These are phyloP conservation scores for Drosophila leontia DNA, from an alignment of 1,140 invertebrate genomes.

Conservation along the genomic window DNA sequence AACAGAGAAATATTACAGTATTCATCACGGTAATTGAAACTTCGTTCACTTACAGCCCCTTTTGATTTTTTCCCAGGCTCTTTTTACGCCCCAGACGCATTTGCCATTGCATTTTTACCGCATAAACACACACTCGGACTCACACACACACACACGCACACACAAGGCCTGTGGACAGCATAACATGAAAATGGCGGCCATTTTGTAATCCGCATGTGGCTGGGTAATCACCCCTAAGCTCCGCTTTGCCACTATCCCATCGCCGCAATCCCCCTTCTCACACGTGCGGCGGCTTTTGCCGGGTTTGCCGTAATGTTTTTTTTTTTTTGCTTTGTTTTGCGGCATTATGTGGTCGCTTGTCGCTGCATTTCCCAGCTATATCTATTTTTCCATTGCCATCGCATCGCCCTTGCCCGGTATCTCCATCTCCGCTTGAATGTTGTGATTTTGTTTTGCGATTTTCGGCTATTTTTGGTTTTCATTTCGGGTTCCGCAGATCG, in stretches of 20 bases:
- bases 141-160: background rate
- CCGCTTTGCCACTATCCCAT: constrained; percentile 39
- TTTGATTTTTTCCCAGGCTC: constrained; percentile 17
- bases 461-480: constrained; percentile 38
- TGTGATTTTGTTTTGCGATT: constrained; percentile 71
- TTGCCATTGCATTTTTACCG: constrained; percentile 72
- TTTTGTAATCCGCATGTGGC: constrained; percentile 83
- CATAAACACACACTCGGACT: constrained; percentile 40
- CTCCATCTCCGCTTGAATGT: constrained; percentile 30
- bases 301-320: constrained; percentile 54
- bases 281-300: constrained; percentile 66
- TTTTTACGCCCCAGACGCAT: constrained; percentile 25
- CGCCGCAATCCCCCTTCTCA: background rate
- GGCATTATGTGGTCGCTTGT: constrained; percentile 74
- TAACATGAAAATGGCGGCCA: constrained; percentile 76
- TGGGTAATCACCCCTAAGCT: constrained; percentile 76
- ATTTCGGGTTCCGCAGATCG: constrained; percentile 35
- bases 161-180: constrained; percentile 11
- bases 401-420: constrained; percentile 3
- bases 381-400: constrained; percentile 13
- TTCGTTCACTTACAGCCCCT: constrained; percentile 1
- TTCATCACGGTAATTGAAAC: background rate
- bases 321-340: constrained; percentile 56
- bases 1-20: background rate
- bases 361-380: constrained; percentile 28